phyloP scores from a whole-genome alignment of 2,888 invertebrate genomes.

The Pollenia amentaria region DNA sequence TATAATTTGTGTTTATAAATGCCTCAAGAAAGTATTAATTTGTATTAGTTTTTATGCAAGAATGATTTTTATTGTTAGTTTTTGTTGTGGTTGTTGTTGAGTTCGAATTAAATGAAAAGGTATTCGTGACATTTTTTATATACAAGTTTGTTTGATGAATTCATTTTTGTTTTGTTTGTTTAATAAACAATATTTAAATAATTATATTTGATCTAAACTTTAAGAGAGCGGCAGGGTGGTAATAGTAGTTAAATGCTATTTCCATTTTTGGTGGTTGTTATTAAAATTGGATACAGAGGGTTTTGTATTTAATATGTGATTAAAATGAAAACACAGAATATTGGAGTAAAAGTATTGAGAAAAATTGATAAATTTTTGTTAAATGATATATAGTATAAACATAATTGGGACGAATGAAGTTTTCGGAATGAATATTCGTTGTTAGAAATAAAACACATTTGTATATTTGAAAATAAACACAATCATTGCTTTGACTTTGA shows the following conservation, averaged over 20 bases:
- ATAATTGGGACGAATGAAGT: too few species aligned
- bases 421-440: too few species aligned
- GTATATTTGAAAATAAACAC: too few species aligned
- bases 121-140: slow-evolving; percentile 33
- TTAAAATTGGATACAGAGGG: neutral
- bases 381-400: too few species aligned
- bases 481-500: too few species aligned
- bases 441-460: too few species aligned
- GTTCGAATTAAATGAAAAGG: neutral
- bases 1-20: slow-evolving; percentile 27
- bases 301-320: neutral
- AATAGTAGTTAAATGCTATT: slow-evolving; percentile 65
- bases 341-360: too few species aligned
- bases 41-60: slow-evolving; percentile 34
- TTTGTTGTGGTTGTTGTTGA: neutral
- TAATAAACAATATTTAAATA: slow-evolving; percentile 5
- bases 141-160: slow-evolving; percentile 37
- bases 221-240: slow-evolving; percentile 9
- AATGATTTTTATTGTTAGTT: slow-evolving; percentile 38
- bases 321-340: too few species aligned
- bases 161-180: neutral
- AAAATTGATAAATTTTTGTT: too few species aligned
- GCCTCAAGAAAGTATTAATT: slow-evolving; percentile 39
- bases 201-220: slow-evolving; percentile 17
- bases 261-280: slow-evolving; percentile 66